Percentiles rank a stretch among this genome's conserved stretches.
These are phyloP conservation scores for Cyaniris semiargus DNA, from an alignment of 2,888 invertebrate genomes.

Conservation along the genomic window DNA sequence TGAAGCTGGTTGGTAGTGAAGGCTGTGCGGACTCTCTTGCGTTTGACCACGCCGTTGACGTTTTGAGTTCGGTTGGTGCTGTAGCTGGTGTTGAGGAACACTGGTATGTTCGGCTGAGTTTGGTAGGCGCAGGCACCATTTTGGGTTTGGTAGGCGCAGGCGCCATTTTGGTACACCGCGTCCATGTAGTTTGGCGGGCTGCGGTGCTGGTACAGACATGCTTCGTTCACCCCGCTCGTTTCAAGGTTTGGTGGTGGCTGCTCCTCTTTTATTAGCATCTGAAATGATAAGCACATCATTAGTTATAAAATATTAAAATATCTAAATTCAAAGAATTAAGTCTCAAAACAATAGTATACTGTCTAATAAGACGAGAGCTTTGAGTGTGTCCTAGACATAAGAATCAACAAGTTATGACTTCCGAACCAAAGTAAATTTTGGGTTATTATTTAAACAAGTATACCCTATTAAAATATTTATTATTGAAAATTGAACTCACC, in stretches of 20 bases:
- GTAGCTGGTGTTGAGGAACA: slow-evolving; percentile 1
- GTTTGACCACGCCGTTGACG: slow-evolving; percentile 51
- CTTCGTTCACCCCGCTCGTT: background rate
- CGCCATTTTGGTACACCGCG: slow-evolving; percentile 20
- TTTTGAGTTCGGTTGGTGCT: slow-evolving; percentile 3
- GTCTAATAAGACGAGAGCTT: background rate
- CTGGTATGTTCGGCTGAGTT: background rate
- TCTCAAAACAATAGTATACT: too few relatives aligned
- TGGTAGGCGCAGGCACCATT: background rate
- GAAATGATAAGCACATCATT: background rate
- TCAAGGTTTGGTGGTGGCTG: background rate
- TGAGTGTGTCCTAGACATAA: background rate
- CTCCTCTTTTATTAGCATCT: slow-evolving; percentile 23
- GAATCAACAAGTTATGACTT: too few relatives aligned
- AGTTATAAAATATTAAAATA: background rate
- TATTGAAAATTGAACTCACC: background rate
- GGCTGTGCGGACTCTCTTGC: slow-evolving; percentile 87
- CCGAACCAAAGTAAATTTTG: background rate
- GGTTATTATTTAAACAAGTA: background rate
- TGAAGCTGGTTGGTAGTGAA: slow-evolving; percentile 88
- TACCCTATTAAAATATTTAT: background rate
- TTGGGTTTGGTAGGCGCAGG: background rate
- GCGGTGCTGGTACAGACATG: background rate
- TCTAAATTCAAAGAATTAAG: too few relatives aligned
- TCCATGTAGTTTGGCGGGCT: slow-evolving; percentile 30